These are phyloP conservation scores for Clytia hemisphaerica DNA, from an alignment of 30 jellyfish, hydroid and myxozoan species.

Conservation along the genomic window DNA sequence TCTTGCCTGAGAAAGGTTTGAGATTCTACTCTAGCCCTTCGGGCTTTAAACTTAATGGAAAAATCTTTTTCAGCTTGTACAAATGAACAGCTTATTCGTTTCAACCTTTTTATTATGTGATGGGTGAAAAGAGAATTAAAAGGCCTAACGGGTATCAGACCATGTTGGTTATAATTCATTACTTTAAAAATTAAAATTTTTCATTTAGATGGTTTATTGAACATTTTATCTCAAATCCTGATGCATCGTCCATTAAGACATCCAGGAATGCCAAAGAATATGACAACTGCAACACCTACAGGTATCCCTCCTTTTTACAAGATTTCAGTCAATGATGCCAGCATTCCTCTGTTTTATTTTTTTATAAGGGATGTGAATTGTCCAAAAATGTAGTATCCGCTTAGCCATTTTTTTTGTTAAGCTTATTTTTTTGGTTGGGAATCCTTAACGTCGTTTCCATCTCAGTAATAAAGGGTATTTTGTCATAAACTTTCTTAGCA, in stretches of 20 bases:
- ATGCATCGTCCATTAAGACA: slow-evolving; percentile 80
- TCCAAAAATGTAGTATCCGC: too few relatives aligned
- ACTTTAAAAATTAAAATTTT: background rate
- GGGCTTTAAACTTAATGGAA: too few relatives aligned
- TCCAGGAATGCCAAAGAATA: slow-evolving; percentile 86
- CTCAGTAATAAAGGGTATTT: background rate
- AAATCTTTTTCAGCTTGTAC: too few relatives aligned
- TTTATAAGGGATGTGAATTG: too few relatives aligned
- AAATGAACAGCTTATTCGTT: too few relatives aligned
- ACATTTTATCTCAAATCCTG: slow-evolving; percentile 60
- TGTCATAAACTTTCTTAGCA: too few relatives aligned
- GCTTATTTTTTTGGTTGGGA: background rate
- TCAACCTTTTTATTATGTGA: too few relatives aligned
- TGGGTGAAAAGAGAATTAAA: too few relatives aligned
- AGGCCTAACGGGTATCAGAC: too few relatives aligned
- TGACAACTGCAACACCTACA: slow-evolving; percentile 58
- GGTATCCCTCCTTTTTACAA: background rate
- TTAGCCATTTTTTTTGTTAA: background rate
- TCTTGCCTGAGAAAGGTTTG: too few relatives aligned
- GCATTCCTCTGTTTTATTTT: background rate
- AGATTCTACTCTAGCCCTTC: too few relatives aligned
- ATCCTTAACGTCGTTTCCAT: background rate
- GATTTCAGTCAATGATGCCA: background rate
- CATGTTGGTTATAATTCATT: too few relatives aligned
- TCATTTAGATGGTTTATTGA: slow-evolving; percentile 63